phyloP scores from a whole-genome alignment of 2,113 vertebrate species.

The Nannospalax galili region DNA sequence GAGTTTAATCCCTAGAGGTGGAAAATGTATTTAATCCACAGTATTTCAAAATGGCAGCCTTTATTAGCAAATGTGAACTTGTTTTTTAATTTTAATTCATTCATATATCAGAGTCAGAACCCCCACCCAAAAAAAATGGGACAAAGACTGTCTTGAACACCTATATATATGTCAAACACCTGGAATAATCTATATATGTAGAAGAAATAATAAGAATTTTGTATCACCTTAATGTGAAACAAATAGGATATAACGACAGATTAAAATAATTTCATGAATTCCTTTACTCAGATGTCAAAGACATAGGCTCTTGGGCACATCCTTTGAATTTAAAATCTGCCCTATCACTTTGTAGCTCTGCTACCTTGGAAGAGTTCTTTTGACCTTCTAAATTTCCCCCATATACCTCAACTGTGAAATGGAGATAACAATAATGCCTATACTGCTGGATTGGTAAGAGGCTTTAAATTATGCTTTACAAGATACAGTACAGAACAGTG shows the following conservation, averaged over 20 bases:
- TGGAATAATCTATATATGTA: background rate
- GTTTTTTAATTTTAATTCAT: conserved; percentile 51
- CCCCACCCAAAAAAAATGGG: background rate
- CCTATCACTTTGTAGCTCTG: background rate
- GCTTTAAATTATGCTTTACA: background rate
- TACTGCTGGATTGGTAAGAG: background rate
- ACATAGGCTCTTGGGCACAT: background rate
- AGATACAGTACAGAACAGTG: background rate
- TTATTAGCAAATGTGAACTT: conserved; percentile 36
- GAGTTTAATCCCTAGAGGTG: conserved; percentile 12
- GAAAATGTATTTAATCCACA: background rate
- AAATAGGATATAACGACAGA: background rate
- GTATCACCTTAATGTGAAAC: background rate
- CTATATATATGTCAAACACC: conserved; percentile 21
- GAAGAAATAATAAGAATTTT: conserved; percentile 10
- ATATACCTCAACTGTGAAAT: background rate
- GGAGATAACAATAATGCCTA: background rate
- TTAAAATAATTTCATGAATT: background rate
- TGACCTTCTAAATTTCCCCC: background rate
- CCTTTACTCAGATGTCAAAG: background rate
- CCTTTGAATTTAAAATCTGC: background rate
- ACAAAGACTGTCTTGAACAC: background rate
- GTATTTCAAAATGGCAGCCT: conserved; percentile 34
- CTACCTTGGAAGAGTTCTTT: background rate
- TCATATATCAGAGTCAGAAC: background rate